A percentile compares a stretch with the other conserved stretches of the same genome.
phyloP scores from a whole-genome alignment of 2,888 invertebrate genomes.

The Nipponacmea schrenckii region DNA sequence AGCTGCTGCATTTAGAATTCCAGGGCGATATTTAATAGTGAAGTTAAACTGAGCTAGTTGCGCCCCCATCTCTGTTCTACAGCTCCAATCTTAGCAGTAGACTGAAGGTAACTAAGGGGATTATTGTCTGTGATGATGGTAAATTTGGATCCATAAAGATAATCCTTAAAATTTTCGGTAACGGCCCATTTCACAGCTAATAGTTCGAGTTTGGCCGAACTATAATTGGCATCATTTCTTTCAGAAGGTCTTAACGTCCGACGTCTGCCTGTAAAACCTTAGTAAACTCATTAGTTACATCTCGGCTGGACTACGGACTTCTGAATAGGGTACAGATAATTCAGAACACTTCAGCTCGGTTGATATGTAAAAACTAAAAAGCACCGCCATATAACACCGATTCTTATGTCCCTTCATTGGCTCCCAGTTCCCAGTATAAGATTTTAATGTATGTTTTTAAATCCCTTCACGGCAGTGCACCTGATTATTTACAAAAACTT shows the following conservation, averaged over 20 bases:
- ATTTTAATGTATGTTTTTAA: too few species aligned
- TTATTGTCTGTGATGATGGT: conserved; percentile 31
- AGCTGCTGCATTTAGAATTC: conserved; percentile 29
- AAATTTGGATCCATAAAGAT: conserved; percentile 28
- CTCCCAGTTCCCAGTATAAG: too few species aligned
- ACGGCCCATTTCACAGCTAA: conserved; percentile 38
- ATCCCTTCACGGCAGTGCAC: too few species aligned
- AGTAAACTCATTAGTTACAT: too few species aligned
- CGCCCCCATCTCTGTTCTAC: conserved; percentile 36
- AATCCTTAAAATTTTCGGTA: conserved; percentile 32
- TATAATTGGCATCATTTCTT: conserved; percentile 33
- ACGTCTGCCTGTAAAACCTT: too few species aligned
- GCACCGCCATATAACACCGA: too few species aligned
- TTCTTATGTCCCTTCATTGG: too few species aligned
- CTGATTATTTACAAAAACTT: too few species aligned
- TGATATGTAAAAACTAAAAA: too few species aligned
- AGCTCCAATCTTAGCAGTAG: conserved; percentile 34
- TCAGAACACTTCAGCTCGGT: too few species aligned
- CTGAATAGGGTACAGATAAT: too few species aligned
- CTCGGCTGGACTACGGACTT: too few species aligned
- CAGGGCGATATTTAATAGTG: conserved; percentile 32
- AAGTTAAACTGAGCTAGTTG: conserved; percentile 35
- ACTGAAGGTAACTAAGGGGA: conserved; percentile 25
- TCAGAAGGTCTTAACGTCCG: conserved; percentile 29
- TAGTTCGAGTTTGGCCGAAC: conserved; percentile 35